Evolutionary conservation across 2,888 invertebrate genomes (phyloP).

Genomic region (Pogonocherus hispidulus): DNA sequence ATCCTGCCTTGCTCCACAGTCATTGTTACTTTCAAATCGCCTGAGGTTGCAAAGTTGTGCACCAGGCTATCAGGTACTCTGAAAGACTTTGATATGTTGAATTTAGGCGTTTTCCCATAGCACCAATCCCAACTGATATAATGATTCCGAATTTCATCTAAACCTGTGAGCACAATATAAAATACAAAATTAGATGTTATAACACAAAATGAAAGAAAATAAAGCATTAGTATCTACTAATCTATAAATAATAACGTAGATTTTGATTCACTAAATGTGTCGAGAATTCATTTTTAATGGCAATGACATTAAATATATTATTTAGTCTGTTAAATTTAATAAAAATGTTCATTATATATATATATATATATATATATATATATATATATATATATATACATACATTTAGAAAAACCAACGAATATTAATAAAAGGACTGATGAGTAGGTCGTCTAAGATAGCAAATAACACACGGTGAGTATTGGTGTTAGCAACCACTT

Average conservation of each 20-base stretch:
- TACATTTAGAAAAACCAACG: too few relatives aligned
- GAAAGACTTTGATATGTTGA: slow-evolving; percentile 79
- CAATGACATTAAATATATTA: too few relatives aligned
- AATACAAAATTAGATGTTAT: too few relatives aligned
- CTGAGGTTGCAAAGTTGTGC: slow-evolving; percentile 64
- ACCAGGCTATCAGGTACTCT: slow-evolving; percentile 73
- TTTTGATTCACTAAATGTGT: slow-evolving; percentile 13
- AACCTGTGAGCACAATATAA: slow-evolving; percentile 69
- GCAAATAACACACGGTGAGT: too few relatives aligned
- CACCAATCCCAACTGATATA: slow-evolving; percentile 90
- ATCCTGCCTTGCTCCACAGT: slow-evolving; percentile 78
- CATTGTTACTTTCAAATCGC: slow-evolving; percentile 75
- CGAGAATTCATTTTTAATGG: too few relatives aligned
- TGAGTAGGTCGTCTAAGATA: too few relatives aligned
- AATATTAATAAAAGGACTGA: too few relatives aligned
- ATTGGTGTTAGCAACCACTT: too few relatives aligned
- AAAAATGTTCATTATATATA: too few relatives aligned
- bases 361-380: too few relatives aligned
- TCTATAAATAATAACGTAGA: neutral
- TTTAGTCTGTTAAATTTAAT: too few relatives aligned
- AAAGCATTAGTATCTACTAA: neutral
- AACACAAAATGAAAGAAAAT: neutral
- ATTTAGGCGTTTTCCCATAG: slow-evolving; percentile 88
- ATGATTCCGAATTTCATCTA: slow-evolving; percentile 78
- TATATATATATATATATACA: too few relatives aligned